These are phyloP conservation scores for Pseudachorutes palmiensis DNA, from an alignment of 1,140 invertebrate species.

Conservation along the genomic window DNA sequence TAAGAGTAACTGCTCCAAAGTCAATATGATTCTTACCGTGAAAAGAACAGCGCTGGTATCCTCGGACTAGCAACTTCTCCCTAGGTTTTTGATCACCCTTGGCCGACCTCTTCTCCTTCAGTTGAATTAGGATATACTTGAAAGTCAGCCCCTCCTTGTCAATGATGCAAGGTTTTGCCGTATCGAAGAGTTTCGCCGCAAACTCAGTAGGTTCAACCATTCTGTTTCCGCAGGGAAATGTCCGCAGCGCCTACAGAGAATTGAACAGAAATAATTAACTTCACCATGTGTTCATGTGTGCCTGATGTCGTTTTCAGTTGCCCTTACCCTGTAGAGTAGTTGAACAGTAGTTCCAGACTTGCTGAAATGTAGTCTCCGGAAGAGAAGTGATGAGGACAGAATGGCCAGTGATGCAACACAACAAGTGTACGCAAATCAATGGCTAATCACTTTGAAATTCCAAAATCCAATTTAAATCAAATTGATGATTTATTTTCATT, in stretches of 20 bases:
- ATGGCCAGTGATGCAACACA: no score
- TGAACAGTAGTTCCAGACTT: no score
- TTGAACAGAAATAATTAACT: neutral
- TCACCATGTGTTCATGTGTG: no score
- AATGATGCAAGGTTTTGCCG: neutral
- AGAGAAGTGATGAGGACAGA: no score
- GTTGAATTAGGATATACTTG: conserved; percentile 4
- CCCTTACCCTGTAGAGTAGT: no score
- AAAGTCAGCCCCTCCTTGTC: neutral
- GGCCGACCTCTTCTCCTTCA: neutral
- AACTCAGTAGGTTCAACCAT: neutral
- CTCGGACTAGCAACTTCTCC: conserved; percentile 4
- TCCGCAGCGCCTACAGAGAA: neutral
- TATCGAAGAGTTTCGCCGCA: neutral
- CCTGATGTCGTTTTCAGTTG: no score
- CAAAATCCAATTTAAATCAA: no score
- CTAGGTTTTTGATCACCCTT: neutral
- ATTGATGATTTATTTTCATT: no score
- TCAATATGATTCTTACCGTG: neutral
- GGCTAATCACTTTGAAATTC: no score
- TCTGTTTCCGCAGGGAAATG: neutral
- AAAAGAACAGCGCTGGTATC: neutral
- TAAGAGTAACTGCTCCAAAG: no score
- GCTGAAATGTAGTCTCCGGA: no score
- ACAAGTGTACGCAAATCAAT: no score